Evolutionary conservation across 2,797 vertebrate genomes (phyloP).

Genomic region (Discoglossus pictus): DNA sequence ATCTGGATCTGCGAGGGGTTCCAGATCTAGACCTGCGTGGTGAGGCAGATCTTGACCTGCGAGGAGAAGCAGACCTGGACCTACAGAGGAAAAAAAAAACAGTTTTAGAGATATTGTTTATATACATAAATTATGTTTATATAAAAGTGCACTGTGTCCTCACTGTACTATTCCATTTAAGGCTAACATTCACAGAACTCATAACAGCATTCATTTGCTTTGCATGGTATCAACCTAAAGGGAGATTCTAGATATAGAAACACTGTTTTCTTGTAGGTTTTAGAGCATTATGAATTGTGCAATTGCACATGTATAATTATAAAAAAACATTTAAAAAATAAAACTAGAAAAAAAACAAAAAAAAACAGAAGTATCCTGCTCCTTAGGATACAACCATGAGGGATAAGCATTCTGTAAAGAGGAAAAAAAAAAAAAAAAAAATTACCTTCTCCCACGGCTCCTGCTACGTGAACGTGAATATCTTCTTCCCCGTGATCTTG

Average conservation of each 20-base stretch:
- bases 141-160: no score
- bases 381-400: no score
- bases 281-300: background rate
- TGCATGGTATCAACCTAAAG: no score
- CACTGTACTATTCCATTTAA: no score
- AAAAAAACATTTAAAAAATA: background rate
- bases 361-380: no score
- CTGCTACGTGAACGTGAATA: conserved; percentile 78
- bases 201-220: no score
- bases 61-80: conserved; percentile 80
- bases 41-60: conserved; percentile 74
- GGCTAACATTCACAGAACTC: no score
- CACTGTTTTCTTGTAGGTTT: no score
- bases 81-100: conserved; percentile 61
- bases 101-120: no score
- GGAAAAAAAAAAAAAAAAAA: background rate
- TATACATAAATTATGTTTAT: no score
- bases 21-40: conserved; percentile 76
- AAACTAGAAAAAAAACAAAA: background rate
- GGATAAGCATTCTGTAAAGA: no score
- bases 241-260: no score
- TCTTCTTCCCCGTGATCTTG: conserved; percentile 75
- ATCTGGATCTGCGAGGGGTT: conserved; percentile 73
- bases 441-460: conserved; percentile 78
- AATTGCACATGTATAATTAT: background rate